Evolutionary conservation across 2,113 vertebrate species (phyloP).

Genomic region (Varanus salvator): DNA sequence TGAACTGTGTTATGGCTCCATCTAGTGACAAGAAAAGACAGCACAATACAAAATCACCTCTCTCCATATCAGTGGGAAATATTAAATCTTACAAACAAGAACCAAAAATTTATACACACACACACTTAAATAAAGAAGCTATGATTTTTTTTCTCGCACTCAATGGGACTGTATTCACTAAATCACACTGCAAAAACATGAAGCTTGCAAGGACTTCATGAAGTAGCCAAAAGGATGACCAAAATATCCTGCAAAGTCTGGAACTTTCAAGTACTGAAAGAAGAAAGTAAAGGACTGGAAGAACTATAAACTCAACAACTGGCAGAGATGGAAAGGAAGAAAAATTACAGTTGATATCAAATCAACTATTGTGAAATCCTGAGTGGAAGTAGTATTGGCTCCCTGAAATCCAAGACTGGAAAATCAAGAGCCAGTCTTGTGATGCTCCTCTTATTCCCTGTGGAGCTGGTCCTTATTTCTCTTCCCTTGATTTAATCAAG

Average conservation of each 20-base stretch:
- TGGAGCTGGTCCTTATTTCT: not conserved
- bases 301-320: not conserved
- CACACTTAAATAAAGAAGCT: not conserved
- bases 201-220: not conserved
- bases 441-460: not conserved
- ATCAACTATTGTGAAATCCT: not conserved
- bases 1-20: slow-evolving; percentile 67
- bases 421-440: not conserved
- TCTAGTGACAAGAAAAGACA: slow-evolving; percentile 60
- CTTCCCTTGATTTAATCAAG: not conserved
- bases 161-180: not conserved
- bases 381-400: not conserved
- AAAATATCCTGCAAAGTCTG: not conserved
- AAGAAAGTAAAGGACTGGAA: not conserved
- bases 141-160: not conserved
- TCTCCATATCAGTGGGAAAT: not conserved
- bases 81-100: too few species aligned
- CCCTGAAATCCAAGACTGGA: not conserved
- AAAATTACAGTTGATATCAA: not conserved
- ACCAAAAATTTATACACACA: too few species aligned
- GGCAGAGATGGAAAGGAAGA: not conserved
- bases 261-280: not conserved
- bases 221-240: not conserved
- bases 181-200: not conserved
- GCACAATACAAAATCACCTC: slow-evolving; percentile 30